A percentile compares a stretch with the other conserved stretches of the same genome.
phyloP scores from a whole-genome alignment of 2,888 invertebrate genomes.

The Drosophila colorata region DNA sequence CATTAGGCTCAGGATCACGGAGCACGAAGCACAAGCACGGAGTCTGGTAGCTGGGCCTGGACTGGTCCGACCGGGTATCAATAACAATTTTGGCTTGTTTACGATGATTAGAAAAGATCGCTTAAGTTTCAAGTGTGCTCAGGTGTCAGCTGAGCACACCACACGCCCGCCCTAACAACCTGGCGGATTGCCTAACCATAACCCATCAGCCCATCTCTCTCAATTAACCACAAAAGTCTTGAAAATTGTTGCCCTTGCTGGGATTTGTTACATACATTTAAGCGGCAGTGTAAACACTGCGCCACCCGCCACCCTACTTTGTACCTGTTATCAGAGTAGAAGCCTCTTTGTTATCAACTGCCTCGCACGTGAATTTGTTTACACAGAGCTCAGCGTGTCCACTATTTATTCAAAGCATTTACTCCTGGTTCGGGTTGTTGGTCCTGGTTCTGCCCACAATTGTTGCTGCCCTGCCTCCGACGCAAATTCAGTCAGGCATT shows the following conservation, averaged over 20 bases:
- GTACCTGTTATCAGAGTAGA: conserved; percentile 78
- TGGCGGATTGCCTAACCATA: not conserved
- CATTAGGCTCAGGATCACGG: conserved; percentile 59
- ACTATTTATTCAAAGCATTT: conserved; percentile 68
- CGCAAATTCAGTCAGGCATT: conserved; percentile 48
- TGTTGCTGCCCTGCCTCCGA: conserved; percentile 22
- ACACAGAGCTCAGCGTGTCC: conserved; percentile 42
- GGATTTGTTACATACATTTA: conserved; percentile 50
- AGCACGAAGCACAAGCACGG: conserved; percentile 17
- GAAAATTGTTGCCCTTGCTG: conserved; percentile 28
- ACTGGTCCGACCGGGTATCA: conserved; percentile 49
- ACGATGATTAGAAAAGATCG: conserved; percentile 54
- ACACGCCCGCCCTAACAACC: not conserved
- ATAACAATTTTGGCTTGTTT: conserved; percentile 61
- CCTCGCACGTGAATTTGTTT: conserved; percentile 75
- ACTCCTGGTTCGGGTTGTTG: conserved; percentile 29
- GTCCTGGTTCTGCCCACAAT: conserved; percentile 12
- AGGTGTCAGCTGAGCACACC: conserved; percentile 76
- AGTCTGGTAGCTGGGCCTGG: conserved; percentile 23
- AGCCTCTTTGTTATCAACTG: conserved; percentile 42
- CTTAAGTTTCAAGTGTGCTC: conserved; percentile 59
- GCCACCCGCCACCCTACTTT: conserved; percentile 26
- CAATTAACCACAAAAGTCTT: conserved; percentile 46
- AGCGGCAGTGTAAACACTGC: conserved; percentile 60
- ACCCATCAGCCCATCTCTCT: conserved; percentile 1